Base-by-base conservation (phyloP, 1,140 invertebrate species). In the Ceratitis capitata region DNA sequence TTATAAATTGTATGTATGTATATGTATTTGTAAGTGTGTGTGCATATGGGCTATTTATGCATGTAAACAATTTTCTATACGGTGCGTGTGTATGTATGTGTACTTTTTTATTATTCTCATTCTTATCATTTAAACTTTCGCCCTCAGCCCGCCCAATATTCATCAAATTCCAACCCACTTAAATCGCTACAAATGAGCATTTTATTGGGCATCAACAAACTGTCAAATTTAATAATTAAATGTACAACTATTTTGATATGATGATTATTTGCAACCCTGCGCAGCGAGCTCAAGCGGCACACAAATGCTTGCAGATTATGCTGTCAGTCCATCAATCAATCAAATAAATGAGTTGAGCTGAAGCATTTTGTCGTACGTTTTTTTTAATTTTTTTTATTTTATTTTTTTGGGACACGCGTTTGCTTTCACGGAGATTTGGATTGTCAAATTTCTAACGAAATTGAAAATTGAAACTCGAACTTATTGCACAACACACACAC, bases 371-470 rank as follows among this genome's bases (percentile, higher is more conserved):
- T 78, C 69, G 10, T 26, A 39, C 5, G n/a, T 45, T 5, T 61
- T 6, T 78, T 78, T 45, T n/a, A n/a, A n/a, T n/a, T n/a, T n/a
- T n/a, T n/a, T n/a, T n/a, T n/a, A n/a, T n/a, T n/a, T n/a, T n/a
- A n/a, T n/a, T n/a, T n/a, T n/a, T n/a, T n/a, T 35, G 45, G 69
- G 69, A 78, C 69, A 78, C 69, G 69, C 69, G 69, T 42, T 35
- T 12, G 61, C 61, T 69, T 78, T 78, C 23, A 45, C n/a, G n/a
- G 69, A 78, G 69, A 78, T 78, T 78, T 78, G 69, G 23, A 42
- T 45, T 78, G 69, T 78, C 69, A 78, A 78, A 78, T 78, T 78
- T 78, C 69, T 45, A n/a, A 45, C n/a, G n/a, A n/a, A 39, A 78
- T 45, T 78, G 69, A 47, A 78, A 78, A 47, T 78, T 45, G 69